These are phyloP conservation scores for Archilochus colubris DNA, from an alignment of 2,113 vertebrate species.

Conservation along the genomic window DNA sequence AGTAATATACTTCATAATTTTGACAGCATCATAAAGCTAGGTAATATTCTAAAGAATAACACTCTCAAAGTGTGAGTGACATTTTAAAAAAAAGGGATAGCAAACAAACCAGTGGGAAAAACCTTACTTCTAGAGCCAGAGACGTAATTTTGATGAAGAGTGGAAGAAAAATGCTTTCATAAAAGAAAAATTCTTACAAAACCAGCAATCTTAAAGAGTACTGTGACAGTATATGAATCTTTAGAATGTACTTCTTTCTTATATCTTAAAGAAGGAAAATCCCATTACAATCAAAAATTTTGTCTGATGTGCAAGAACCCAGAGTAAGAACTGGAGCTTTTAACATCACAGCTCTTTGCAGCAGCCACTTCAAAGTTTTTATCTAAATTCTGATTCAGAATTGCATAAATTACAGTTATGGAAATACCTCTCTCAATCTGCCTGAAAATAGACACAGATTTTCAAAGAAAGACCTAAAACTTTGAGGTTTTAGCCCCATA, in stretches of 20 bases:
- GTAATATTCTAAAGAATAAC: background rate
- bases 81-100: background rate
- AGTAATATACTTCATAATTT: background rate
- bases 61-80: background rate
- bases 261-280: constrained; percentile 17
- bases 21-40: background rate
- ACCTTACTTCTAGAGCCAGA: background rate
- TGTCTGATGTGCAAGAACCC: background rate
- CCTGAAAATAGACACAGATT: background rate
- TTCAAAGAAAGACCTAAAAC: background rate
- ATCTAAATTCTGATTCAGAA: constrained; percentile 12
- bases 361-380: constrained; percentile 12
- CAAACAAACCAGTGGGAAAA: background rate
- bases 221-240: constrained; percentile 63
- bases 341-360: background rate
- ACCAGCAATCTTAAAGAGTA: constrained; percentile 9
- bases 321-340: background rate
- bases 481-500: background rate
- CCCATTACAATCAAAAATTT: constrained; percentile 12
- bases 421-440: background rate
- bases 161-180: constrained; percentile 65
- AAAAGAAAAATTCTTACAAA: constrained; percentile 55
- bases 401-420: background rate
- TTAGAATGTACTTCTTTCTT: constrained; percentile 17
- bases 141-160: constrained; percentile 19